Evolutionary conservation across 2,888 invertebrate species (phyloP).

Genomic region (Galeruca laticollis): DNA sequence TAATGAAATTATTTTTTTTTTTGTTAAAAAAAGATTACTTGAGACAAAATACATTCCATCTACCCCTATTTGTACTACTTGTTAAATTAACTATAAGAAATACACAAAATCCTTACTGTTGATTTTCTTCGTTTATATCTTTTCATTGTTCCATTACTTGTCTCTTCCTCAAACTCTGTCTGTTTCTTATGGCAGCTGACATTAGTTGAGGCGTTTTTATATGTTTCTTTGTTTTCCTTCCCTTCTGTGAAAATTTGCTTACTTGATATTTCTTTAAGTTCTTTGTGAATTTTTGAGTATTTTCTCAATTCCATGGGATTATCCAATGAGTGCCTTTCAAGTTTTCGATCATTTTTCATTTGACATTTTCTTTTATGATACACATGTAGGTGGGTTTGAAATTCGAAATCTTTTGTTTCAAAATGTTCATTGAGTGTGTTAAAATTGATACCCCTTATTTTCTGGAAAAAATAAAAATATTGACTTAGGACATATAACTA

Average conservation of each 20-base stretch:
- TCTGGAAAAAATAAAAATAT: background rate
- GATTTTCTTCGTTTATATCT: background rate
- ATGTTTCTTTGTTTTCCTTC: background rate
- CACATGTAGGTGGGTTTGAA: background rate
- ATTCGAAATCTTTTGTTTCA: background rate
- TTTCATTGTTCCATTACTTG: background rate
- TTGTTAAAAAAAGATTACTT: no score
- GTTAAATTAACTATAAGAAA: no score
- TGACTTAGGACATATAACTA: no score
- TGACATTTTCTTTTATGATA: background rate
- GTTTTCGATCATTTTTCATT: slow-evolving; percentile 1
- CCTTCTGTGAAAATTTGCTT: background rate
- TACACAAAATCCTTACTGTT: background rate
- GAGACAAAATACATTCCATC: no score
- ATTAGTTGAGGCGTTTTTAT: background rate
- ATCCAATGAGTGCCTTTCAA: background rate
- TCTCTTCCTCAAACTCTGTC: background rate
- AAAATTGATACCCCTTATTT: background rate
- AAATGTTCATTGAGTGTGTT: background rate
- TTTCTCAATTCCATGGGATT: background rate
- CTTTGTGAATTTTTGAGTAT: background rate
- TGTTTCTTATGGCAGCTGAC: background rate
- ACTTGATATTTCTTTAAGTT: background rate
- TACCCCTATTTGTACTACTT: no score
- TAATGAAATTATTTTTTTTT: no score